Evolutionary conservation across 2,113 vertebrate species (phyloP).

Genomic region (Bagarius yarrelli): DNA sequence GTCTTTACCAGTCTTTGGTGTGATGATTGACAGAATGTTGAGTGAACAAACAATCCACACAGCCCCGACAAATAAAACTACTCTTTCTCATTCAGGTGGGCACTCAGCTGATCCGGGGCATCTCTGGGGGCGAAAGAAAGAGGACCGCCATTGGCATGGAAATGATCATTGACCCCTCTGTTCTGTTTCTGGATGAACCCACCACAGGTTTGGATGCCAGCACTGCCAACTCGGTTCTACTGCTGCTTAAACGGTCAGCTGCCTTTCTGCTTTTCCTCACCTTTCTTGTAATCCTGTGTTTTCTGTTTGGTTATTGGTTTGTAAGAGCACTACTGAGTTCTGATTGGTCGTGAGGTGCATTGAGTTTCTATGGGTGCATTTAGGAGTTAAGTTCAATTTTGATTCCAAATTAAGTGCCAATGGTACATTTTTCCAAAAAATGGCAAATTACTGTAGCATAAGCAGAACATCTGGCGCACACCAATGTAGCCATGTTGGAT

Average conservation of each 20-base stretch:
- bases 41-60: neutral
- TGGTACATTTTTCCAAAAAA: neutral
- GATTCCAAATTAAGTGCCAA: too few relatives aligned
- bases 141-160: slow-evolving; percentile 95
- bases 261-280: neutral
- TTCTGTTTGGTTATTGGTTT: neutral
- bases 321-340: neutral
- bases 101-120: slow-evolving; percentile 82
- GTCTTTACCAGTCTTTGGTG: neutral
- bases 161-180: slow-evolving; percentile 84
- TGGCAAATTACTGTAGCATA: neutral
- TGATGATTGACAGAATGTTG: neutral
- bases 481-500: neutral
- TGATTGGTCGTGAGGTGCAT: neutral
- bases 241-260: slow-evolving; percentile 82
- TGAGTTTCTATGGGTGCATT: too few relatives aligned
- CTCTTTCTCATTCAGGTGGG: slow-evolving; percentile 77
- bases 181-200: slow-evolving; percentile 94
- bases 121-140: slow-evolving; percentile 93
- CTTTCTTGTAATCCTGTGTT: neutral
- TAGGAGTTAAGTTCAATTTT: too few relatives aligned
- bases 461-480: neutral
- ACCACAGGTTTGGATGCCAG: slow-evolving; percentile 92
- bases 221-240: slow-evolving; percentile 88
- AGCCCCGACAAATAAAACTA: neutral